These are phyloP conservation scores for Rhyacophila evoluta DNA, from an alignment of 2,888 invertebrate genomes.

Conservation along the genomic window DNA sequence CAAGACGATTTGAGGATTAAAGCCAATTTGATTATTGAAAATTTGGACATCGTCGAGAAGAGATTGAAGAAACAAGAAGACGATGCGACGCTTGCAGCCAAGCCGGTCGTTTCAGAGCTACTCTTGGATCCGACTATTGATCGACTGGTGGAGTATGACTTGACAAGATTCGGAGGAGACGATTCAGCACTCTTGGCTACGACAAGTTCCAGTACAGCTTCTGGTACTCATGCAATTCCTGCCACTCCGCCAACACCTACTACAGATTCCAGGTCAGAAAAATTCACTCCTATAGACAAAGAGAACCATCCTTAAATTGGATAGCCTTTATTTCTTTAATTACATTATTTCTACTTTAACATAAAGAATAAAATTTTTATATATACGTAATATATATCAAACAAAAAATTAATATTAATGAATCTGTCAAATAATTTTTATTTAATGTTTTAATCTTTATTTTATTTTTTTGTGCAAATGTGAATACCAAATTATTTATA, in stretches of 20 bases:
- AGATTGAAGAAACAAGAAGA: slow-evolving; percentile 87
- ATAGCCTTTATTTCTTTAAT: too few relatives aligned
- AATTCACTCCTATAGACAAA: neutral
- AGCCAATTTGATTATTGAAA: slow-evolving; percentile 88
- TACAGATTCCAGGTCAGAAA: slow-evolving; percentile 30
- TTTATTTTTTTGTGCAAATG: too few relatives aligned
- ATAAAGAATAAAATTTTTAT: too few relatives aligned
- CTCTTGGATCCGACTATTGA: slow-evolving; percentile 78
- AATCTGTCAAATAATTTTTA: too few relatives aligned
- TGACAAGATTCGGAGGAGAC: slow-evolving; percentile 73
- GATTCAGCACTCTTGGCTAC: slow-evolving; percentile 59
- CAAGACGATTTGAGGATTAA: slow-evolving; percentile 85
- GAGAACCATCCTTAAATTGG: too few relatives aligned
- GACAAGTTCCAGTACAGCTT: slow-evolving; percentile 51
- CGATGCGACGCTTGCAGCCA: slow-evolving; percentile 81
- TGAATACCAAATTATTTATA: too few relatives aligned
- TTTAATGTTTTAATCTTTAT: too few relatives aligned
- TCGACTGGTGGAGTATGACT: slow-evolving; percentile 82
- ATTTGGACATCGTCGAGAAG: slow-evolving; percentile 87
- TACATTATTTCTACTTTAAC: too few relatives aligned
- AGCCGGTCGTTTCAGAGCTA: slow-evolving; percentile 80
- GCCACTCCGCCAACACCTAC: slow-evolving; percentile 61
- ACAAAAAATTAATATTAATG: too few relatives aligned
- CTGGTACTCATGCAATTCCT: slow-evolving; percentile 56
- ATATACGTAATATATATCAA: too few relatives aligned